Evolutionary conservation across 1,140 invertebrate species (phyloP).

Genomic region (Oreohelix idahoensis): DNA sequence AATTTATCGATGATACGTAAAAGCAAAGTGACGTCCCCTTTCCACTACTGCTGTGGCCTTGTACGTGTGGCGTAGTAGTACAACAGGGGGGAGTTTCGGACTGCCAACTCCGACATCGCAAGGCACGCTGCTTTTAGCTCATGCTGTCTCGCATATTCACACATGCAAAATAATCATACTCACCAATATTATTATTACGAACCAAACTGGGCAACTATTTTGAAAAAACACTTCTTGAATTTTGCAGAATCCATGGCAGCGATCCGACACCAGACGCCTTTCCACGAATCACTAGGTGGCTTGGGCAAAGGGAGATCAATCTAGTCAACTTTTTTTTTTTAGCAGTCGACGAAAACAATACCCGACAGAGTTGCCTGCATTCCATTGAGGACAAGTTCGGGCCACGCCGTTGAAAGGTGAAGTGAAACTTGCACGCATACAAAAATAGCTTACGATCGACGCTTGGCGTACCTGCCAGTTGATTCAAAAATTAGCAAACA

Average conservation of each 20-base stretch:
- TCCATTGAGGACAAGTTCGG: background rate
- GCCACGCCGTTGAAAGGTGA: background rate
- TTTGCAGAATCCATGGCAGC: too few relatives aligned
- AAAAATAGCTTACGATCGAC: too few relatives aligned
- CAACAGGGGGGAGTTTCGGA: too few relatives aligned
- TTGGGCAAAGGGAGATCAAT: conserved; percentile 22
- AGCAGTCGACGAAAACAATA: conserved; percentile 12
- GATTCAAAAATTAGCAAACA: too few relatives aligned
- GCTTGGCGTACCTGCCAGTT: too few relatives aligned
- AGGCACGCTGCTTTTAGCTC: background rate
- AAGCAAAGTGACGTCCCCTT: background rate
- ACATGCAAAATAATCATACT: conserved; percentile 1
- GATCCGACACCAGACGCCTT: background rate
- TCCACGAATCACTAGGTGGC: conserved; percentile 25
- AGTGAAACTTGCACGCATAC: too few relatives aligned
- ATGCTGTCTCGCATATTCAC: background rate
- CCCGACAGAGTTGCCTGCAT: conserved; percentile 1
- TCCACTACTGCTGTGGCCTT: conserved; percentile 25
- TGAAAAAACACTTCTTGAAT: background rate
- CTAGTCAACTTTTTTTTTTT: too few relatives aligned
- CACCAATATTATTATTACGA: conserved; percentile 24
- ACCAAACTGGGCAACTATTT: too few relatives aligned
- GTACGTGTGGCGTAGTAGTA: conserved; percentile 26
- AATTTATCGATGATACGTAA: conserved; percentile 38
- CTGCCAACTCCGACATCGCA: background rate